A percentile compares a stretch with the other conserved stretches of the same genome.
phyloP scores from a whole-genome alignment of 2,888 invertebrate genomes.

The Parascotia fuliginaria region DNA sequence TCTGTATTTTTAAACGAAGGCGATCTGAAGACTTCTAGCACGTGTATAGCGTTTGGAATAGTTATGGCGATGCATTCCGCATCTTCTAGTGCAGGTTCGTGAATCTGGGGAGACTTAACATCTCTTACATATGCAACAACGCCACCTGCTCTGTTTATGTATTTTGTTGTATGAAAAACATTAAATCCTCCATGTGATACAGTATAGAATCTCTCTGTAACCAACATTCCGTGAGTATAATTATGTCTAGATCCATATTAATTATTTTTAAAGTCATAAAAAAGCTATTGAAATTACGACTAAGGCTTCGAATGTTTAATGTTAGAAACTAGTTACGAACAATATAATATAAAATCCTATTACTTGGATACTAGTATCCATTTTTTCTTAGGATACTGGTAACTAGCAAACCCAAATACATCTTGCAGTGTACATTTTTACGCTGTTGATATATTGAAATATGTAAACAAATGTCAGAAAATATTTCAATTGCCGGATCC shows the following conservation, averaged over 20 bases:
- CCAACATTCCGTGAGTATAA: too few species aligned
- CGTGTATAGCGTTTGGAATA: too few species aligned
- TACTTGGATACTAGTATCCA: too few species aligned
- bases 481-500: neutral
- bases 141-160: neutral
- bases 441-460: too few species aligned
- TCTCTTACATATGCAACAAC: neutral
- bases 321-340: too few species aligned
- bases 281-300: neutral
- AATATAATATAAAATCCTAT: too few species aligned
- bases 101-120: neutral
- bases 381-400: too few species aligned
- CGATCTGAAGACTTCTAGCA: neutral
- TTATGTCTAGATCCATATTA: too few species aligned
- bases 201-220: neutral
- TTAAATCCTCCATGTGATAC: neutral
- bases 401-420: too few species aligned
- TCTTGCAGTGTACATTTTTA: too few species aligned
- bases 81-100: neutral
- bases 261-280: neutral
- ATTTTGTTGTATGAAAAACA: neutral
- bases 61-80: too few species aligned
- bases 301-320: neutral
- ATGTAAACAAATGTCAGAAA: too few species aligned
- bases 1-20: neutral